A percentile compares a stretch with the other conserved stretches of the same genome.
Evolutionary conservation across 2,888 invertebrate genomes (phyloP).

Genomic region (Gastracanthus pulcherrimus): DNA sequence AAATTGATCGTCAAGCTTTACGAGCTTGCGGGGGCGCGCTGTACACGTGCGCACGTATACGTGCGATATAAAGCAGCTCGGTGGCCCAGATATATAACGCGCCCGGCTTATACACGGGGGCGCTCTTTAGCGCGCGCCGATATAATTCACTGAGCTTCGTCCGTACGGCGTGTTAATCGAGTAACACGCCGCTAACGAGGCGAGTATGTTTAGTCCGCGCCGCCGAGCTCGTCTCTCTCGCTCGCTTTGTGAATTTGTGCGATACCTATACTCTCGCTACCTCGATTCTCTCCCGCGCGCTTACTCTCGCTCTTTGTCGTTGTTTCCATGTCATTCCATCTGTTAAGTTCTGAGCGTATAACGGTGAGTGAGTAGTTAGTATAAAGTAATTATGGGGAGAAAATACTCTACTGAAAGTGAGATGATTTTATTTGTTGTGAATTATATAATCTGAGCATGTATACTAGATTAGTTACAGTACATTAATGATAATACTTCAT

Average conservation of each 20-base stretch:
- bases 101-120: background rate
- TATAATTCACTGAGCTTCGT: constrained; percentile 64
- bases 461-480: no score
- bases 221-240: background rate
- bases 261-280: no score
- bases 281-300: background rate
- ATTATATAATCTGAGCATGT: no score
- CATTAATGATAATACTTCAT: no score
- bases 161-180: constrained; percentile 65
- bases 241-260: no score
- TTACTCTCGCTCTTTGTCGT: constrained; percentile 1
- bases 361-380: no score
- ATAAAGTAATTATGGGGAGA: no score
- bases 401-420: no score
- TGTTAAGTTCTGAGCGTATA: no score
- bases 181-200: constrained; percentile 66
- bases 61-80: background rate
- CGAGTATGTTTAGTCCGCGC: constrained; percentile 62
- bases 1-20: constrained; percentile 34
- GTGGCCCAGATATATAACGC: background rate
- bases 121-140: background rate
- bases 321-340: background rate
- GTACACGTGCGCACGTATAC: background rate
- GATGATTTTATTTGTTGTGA: no score
- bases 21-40: background rate